Percentiles rank a stretch among this genome's conserved stretches.
Evolutionary conservation across 2,113 vertebrate genomes (phyloP).

Genomic region (Penelope pileata): DNA sequence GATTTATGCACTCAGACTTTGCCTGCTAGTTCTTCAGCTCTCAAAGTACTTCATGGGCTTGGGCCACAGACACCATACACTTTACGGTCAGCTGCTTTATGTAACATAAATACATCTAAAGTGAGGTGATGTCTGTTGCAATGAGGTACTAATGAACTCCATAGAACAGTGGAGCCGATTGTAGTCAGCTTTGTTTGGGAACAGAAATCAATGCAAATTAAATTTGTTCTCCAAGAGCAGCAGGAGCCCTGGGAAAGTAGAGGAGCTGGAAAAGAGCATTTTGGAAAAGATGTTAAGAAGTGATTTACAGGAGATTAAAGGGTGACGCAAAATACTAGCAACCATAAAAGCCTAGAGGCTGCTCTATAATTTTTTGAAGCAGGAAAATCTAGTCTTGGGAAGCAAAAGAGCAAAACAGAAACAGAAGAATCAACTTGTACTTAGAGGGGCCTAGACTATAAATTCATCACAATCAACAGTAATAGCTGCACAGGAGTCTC

Average conservation of each 20-base stretch:
- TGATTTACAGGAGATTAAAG: constrained; percentile 1
- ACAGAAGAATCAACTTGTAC: neutral
- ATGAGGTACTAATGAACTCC: neutral
- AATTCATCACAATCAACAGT: neutral
- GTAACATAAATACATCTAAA: neutral
- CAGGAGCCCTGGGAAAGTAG: neutral
- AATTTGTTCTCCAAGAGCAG: neutral
- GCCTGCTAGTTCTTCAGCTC: neutral
- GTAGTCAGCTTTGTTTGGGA: neutral
- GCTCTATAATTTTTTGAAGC: neutral
- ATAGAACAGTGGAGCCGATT: neutral
- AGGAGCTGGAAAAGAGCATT: neutral
- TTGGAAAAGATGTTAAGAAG: neutral
- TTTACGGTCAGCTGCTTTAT: neutral
- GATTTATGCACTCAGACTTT: neutral
- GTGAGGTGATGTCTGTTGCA: neutral
- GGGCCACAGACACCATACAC: rapidly evolving
- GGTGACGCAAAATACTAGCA: neutral
- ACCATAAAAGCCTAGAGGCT: neutral
- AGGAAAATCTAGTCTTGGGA: neutral
- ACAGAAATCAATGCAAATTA: neutral
- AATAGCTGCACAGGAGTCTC: neutral
- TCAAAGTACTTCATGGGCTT: neutral
- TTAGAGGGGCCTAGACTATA: neutral
- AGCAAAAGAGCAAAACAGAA: neutral